phyloP scores from a whole-genome alignment of 2,888 invertebrate genomes.

The Anoplius nigerrimus region DNA sequence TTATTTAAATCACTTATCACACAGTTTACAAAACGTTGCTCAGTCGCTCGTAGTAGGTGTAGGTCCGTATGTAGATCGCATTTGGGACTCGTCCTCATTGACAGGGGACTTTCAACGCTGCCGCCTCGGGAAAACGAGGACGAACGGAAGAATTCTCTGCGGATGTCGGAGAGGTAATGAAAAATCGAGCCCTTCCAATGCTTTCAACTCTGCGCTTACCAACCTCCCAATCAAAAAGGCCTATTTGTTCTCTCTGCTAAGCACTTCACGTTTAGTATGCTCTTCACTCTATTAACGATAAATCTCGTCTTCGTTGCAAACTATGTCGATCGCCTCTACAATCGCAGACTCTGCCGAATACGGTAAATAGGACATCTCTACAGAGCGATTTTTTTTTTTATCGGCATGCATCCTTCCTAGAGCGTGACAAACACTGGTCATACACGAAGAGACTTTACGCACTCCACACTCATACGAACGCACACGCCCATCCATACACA shows the following conservation, averaged over 20 bases:
- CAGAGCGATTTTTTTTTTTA: slow-evolving; percentile 26
- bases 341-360: slow-evolving; percentile 1
- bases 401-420: slow-evolving; percentile 17
- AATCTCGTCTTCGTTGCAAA: too few relatives aligned
- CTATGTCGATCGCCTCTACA: neutral
- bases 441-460: slow-evolving; percentile 24
- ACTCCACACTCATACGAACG: slow-evolving; percentile 38
- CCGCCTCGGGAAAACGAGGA: neutral
- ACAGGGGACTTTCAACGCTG: too few relatives aligned
- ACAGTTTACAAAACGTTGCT: slow-evolving; percentile 67
- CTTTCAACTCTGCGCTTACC: too few relatives aligned
- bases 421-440: slow-evolving; percentile 21
- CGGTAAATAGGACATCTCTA: slow-evolving; percentile 13
- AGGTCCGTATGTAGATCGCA: slow-evolving; percentile 42
- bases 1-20: slow-evolving; percentile 63
- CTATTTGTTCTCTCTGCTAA: too few relatives aligned
- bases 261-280: too few relatives aligned
- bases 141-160: neutral
- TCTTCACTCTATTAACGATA: too few relatives aligned
- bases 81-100: slow-evolving; percentile 32
- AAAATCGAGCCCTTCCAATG: too few relatives aligned
- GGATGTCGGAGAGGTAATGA: too few relatives aligned
- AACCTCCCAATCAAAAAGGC: too few relatives aligned
- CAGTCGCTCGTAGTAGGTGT: slow-evolving; percentile 50
- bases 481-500: slow-evolving; percentile 37